Conservation (phyloP, 2,113 vertebrate genomes). For the Upupa epops region DNA sequence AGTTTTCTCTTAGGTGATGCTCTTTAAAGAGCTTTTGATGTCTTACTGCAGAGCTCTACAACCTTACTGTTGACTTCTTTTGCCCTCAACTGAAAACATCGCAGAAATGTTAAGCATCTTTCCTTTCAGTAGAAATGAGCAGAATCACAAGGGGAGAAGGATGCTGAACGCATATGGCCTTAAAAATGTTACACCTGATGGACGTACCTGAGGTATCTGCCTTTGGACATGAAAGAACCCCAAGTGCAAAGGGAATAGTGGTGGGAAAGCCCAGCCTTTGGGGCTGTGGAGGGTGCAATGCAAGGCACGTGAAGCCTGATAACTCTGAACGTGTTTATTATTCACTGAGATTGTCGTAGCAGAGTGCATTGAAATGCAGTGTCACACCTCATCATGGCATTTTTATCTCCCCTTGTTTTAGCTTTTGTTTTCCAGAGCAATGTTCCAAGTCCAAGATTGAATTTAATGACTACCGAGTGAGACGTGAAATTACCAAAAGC, state of each 20-base stretch:
- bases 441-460: background rate
- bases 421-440: background rate
- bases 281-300: background rate
- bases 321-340: background rate
- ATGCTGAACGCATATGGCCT: background rate
- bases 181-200: background rate
- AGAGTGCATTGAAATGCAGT: background rate
- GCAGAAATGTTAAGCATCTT: background rate
- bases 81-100: background rate
- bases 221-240: background rate
- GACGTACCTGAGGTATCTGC: background rate
- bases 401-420: background rate
- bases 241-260: background rate
- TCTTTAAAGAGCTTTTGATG: slow-evolving; percentile 3
- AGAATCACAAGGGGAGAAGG: background rate
- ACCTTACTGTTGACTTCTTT: background rate
- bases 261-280: background rate
- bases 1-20: background rate
- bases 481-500: background rate
- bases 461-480: background rate
- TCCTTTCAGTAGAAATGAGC: background rate
- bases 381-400: background rate
- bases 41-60: background rate
- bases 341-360: background rate
- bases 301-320: background rate